Evolutionary conservation across 2,113 vertebrate species (phyloP).

Genomic region (Oenanthe oenanthe): DNA sequence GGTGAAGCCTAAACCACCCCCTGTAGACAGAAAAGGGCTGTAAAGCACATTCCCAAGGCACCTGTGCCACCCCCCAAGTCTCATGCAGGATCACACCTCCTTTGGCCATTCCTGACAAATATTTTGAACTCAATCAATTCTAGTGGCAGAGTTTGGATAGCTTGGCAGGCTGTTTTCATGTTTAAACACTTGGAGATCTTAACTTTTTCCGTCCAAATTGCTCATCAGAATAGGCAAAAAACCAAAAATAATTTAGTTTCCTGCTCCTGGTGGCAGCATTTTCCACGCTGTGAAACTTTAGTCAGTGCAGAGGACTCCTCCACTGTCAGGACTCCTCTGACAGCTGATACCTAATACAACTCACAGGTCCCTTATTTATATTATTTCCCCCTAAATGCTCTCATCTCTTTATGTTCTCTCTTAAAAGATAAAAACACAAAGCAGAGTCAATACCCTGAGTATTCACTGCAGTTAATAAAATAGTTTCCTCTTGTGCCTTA

Average conservation of each 20-base stretch:
- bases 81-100: background rate
- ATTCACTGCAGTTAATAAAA: background rate
- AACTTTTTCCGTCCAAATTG: background rate
- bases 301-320: background rate
- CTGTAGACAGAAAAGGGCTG: background rate
- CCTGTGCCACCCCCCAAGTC: accelerated
- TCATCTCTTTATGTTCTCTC: background rate
- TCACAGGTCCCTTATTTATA: background rate
- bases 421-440: background rate
- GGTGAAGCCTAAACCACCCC: background rate
- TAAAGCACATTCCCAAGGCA: background rate
- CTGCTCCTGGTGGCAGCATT: background rate
- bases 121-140: background rate
- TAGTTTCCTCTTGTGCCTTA: background rate
- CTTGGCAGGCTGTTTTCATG: background rate
- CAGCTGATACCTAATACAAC: background rate
- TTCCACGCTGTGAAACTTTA: background rate
- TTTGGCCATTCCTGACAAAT: background rate
- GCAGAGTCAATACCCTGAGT: background rate
- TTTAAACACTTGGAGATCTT: background rate
- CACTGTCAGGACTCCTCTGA: too few species aligned
- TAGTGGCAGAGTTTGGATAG: background rate
- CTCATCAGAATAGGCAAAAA: background rate
- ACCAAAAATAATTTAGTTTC: background rate
- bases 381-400: background rate